phyloP scores from a whole-genome alignment of 2,797 vertebrate genomes.

The Coregonus sp. region DNA sequence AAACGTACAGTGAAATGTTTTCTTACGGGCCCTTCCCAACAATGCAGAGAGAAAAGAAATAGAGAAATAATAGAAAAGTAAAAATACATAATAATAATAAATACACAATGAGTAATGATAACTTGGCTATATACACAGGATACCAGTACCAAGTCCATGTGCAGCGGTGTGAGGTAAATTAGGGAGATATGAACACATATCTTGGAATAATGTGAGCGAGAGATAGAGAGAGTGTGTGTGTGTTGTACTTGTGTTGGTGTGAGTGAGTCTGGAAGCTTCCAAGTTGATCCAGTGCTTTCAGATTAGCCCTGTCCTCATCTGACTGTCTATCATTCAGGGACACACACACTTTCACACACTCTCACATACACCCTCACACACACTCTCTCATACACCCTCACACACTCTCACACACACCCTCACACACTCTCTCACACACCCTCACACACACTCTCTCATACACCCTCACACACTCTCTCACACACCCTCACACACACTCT shows the following conservation, averaged over 20 bases:
- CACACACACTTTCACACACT: background rate
- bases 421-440: background rate
- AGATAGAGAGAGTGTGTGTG: slow-evolving; percentile 6
- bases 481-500: background rate
- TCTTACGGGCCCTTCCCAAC: no score
- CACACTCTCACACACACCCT: background rate
- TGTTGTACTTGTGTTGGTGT: slow-evolving; percentile 14
- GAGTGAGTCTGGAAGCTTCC: slow-evolving; percentile 10
- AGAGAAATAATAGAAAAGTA: no score
- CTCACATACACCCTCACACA: no score
- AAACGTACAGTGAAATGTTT: no score
- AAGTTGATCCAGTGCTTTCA: background rate
- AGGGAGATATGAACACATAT: no score
- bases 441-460: background rate
- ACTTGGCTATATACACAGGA: no score
- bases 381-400: background rate
- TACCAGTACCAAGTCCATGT: no score
- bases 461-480: background rate
- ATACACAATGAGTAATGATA: no score
- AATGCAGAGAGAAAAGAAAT: no score
- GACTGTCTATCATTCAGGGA: slow-evolving; percentile 11
- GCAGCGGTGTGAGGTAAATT: no score
- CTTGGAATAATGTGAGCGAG: background rate
- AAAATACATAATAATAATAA: no score
- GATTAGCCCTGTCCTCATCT: slow-evolving; percentile 3